Percentiles rank a stretch among this genome's conserved stretches.
Conservation (phyloP, 2,113 vertebrate species). For the Lota lota region DNA sequence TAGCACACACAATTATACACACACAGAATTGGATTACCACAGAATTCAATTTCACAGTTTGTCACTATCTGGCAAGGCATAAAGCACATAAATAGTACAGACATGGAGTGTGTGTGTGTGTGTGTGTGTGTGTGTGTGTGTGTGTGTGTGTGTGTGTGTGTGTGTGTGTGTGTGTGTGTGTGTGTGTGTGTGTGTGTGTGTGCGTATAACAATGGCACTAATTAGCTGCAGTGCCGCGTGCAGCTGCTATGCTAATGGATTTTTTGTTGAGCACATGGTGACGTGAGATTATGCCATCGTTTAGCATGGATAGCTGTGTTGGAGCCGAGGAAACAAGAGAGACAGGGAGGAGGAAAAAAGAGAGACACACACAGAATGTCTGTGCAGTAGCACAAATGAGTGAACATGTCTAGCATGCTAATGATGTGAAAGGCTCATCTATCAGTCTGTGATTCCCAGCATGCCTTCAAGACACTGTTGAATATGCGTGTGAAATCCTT, state of each 20-base stretch:
- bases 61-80: slow-evolving; percentile 36
- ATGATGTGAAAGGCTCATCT: slow-evolving; percentile 39
- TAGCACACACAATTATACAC: neutral
- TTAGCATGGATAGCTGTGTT: slow-evolving; percentile 31
- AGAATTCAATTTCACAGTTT: slow-evolving; percentile 52
- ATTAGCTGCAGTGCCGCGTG: slow-evolving; percentile 39
- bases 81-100: slow-evolving; percentile 19
- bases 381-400: slow-evolving; percentile 23
- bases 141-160: no score
- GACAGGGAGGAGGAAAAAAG: slow-evolving; percentile 8
- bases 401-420: slow-evolving; percentile 51
- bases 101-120: neutral
- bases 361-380: neutral
- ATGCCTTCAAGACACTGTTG: slow-evolving; percentile 24
- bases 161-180: no score
- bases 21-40: slow-evolving; percentile 1
- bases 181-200: neutral
- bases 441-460: slow-evolving; percentile 35
- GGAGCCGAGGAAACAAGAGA: slow-evolving; percentile 13
- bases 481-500: neutral
- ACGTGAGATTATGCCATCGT: slow-evolving; percentile 49
- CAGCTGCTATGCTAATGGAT: slow-evolving; percentile 56
- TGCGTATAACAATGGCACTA: slow-evolving; percentile 45
- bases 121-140: no score
- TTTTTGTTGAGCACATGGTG: slow-evolving; percentile 48